Base-by-base conservation (phyloP, 1,140 invertebrate species). In the Pteromalus puparum region DNA sequence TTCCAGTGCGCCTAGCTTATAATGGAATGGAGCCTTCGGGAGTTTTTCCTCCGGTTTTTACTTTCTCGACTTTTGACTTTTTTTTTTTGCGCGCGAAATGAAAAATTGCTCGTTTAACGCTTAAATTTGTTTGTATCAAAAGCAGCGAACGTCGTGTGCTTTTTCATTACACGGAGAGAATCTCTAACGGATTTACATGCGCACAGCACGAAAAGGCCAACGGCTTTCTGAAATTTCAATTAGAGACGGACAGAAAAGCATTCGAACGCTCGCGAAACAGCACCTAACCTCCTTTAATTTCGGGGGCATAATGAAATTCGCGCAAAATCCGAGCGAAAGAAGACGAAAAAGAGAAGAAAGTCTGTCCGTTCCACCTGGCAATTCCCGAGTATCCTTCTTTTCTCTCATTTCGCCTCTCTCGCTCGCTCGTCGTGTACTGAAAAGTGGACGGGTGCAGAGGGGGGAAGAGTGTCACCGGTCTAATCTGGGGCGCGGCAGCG, bases 401-500 rank as follows among this genome's bases (percentile, higher is more conserved):
- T 84, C 77, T 84, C 38, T 81, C 72, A 79, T 78, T 78, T 80
- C 28, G 15, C 34, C 18, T 83, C 67, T 46, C n/a, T 34, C 79
- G 53, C 48, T 68, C 46, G 46, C 75, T 73, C 72, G 26, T 30
- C 34, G 34, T 38, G 65, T 61, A 61, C 24, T 70, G 67, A 61
- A 30, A 70, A 70, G 68, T 70, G 72, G 28, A 38, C 72, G 30
- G 12, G 46, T 34, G 26, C 42, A 12, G 67, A 12, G 77, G 42
- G 48, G 48, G 26, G 24, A 34, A 68, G 87, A 89, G 88, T 91
- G 92, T 91, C 90, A 90, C 89, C 88, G 86, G 88, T 92, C 91
- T 93, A 93, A 92, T 92, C 92, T 92, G 89, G 90, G 89, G 87
- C 89, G 90, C 90, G 88, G n/a, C 90, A 90, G 90, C 90, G 92